phyloP scores from a whole-genome alignment of 2,888 invertebrate species.

The Ypsolopha sequella region DNA sequence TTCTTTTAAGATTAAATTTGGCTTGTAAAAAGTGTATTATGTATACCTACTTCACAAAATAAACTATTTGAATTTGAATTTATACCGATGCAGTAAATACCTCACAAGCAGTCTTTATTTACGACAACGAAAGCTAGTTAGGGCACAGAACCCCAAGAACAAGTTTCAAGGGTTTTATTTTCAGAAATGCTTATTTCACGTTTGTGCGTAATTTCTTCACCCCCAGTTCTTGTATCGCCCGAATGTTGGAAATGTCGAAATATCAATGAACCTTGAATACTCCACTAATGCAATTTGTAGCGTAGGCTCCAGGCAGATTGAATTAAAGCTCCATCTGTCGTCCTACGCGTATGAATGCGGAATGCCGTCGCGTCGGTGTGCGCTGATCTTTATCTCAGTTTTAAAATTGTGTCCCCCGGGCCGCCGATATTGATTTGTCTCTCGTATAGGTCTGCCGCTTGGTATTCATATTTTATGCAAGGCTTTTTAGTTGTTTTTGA shows the following conservation, averaged over 20 bases:
- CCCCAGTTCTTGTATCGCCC: not conserved
- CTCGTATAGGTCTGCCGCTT: constrained; percentile 55
- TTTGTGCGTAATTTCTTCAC: too few relatives aligned
- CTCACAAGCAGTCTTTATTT: too few relatives aligned
- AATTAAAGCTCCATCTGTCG: constrained; percentile 69
- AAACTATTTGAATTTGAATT: too few relatives aligned
- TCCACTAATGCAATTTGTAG: constrained; percentile 64
- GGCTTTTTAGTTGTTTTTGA: not conserved
- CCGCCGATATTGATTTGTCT: constrained; percentile 58
- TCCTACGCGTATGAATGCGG: constrained; percentile 63
- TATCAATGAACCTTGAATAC: constrained; percentile 70
- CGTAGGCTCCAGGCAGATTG: constrained; percentile 65
- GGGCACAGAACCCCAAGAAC: too few relatives aligned
- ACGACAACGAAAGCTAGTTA: too few relatives aligned
- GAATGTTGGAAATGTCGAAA: constrained; percentile 49
- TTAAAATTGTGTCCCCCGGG: constrained; percentile 66
- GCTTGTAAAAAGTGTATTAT: too few relatives aligned
- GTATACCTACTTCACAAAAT: too few relatives aligned
- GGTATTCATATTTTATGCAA: constrained; percentile 17
- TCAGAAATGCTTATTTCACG: too few relatives aligned
- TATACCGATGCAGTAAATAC: too few relatives aligned
- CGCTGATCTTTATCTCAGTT: constrained; percentile 66
- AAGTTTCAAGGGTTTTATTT: too few relatives aligned
- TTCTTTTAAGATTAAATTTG: too few relatives aligned
- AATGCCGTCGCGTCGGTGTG: constrained; percentile 56